phyloP scores from a whole-genome alignment of 2,888 invertebrate species.

The Tetramorium bicarinatum region DNA sequence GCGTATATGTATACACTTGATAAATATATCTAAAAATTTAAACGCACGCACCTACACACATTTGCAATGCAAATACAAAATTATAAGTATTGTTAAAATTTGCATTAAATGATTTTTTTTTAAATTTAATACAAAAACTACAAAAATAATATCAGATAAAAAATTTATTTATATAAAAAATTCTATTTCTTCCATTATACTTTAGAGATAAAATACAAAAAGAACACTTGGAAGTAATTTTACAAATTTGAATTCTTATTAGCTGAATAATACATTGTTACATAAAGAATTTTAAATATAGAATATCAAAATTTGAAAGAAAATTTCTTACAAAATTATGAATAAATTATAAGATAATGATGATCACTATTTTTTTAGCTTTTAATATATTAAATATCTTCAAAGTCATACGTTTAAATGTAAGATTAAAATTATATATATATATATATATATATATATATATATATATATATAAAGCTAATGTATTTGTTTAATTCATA shows the following conservation, averaged over 20 bases:
- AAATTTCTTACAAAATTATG: neutral
- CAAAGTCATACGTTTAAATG: neutral
- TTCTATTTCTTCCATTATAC: neutral
- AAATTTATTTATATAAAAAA: neutral
- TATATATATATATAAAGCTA: too few relatives aligned
- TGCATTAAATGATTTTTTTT: neutral
- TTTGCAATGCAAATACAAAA: neutral
- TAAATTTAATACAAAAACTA: neutral
- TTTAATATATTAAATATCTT: neutral
- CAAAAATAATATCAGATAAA: neutral
- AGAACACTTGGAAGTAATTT: neutral
- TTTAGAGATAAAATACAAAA: neutral
- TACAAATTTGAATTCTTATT: neutral
- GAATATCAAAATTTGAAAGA: neutral
- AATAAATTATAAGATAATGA: neutral
- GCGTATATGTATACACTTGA: too few relatives aligned
- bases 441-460: too few relatives aligned
- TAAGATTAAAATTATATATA: neutral
- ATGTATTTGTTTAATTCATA: constrained; percentile 6
- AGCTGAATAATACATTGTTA: neutral
- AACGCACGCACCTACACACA: neutral
- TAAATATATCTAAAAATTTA: neutral
- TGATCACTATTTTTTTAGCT: neutral
- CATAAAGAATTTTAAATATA: neutral
- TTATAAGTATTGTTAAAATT: neutral